Base-by-base conservation (phyloP, 2,113 vertebrate genomes). In the Lanius collurio region DNA sequence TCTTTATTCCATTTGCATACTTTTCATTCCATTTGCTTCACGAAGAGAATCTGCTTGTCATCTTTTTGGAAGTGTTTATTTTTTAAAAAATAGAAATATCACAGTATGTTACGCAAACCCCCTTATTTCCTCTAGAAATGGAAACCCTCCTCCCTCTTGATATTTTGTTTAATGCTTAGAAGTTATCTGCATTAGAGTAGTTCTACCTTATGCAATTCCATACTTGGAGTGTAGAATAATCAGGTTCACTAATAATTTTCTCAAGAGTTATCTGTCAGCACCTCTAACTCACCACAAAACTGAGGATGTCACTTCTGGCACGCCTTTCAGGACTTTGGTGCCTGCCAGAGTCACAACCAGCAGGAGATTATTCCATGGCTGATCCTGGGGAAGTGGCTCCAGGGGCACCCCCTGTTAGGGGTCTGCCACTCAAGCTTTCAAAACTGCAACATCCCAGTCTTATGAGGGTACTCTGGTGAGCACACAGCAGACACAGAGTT, bases 251-350 rank as follows among this genome's bases (percentile, higher is more conserved):
- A 76, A 89, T 62, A 73, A 94, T 84, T 91, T 93, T 73, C 81
- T 85, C 74, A 79, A 57, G 87, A 85, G 65, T 49, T 84, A 44
- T 41, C 65, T 82, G 74, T 94, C 89, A 96, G 74, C 67, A 83
- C 23, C 77, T 49, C 65, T 73, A 95, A 89, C 56, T 89, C 91
- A 76, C 84, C 75, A 71, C 20, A 73, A 89, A 92, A 44, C 28
- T 37, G 79, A 87, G 79, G 57, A 78, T 84, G 81, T 60, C 86
- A 73, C 49, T 94, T 91, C 31, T 95, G 87, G 83, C 8, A 4
- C 64, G 59, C 47, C 60, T 76, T 89, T 92, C 80, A 68, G 68
- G 74, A 64, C 76, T 78, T 67, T 75, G 77, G 87, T 81, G 77
- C 56, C 60, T 82, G 77, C 68, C 77, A 89, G 92, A 82, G 39